Evolutionary conservation across 2,797 vertebrate species (phyloP).

Genomic region (Dicrostonyx torquatus): DNA sequence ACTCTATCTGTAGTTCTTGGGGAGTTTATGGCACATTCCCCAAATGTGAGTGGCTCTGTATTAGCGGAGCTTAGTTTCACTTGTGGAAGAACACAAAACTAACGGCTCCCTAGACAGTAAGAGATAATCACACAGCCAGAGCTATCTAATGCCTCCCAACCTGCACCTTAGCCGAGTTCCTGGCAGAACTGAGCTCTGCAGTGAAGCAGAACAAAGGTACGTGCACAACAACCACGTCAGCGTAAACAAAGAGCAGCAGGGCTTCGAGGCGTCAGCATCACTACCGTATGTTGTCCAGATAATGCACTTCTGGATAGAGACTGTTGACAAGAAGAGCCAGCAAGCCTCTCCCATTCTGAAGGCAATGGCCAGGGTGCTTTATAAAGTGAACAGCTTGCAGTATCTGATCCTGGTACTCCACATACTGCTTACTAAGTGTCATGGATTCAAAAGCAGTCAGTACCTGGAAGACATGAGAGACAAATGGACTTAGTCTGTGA

Average conservation of each 20-base stretch:
- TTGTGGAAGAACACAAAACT: slow-evolving; percentile 1
- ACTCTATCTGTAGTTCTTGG: not conserved
- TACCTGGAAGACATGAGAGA: slow-evolving; percentile 86
- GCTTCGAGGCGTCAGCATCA: not conserved
- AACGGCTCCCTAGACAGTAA: not conserved
- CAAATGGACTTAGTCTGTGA: not conserved
- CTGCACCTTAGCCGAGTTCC: not conserved
- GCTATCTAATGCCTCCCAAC: not conserved
- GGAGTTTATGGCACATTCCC: not conserved
- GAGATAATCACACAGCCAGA: not conserved
- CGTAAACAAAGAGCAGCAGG: slow-evolving; percentile 76
- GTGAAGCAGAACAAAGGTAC: slow-evolving; percentile 53
- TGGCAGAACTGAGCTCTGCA: slow-evolving; percentile 32
- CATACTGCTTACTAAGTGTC: slow-evolving; percentile 93
- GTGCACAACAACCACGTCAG: slow-evolving; percentile 73
- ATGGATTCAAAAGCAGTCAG: slow-evolving; percentile 92
- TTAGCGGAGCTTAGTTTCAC: not conserved
- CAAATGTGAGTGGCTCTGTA: not conserved
- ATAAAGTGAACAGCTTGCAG: slow-evolving; percentile 93
- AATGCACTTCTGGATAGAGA: slow-evolving; percentile 95
- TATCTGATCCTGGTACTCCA: slow-evolving; percentile 91
- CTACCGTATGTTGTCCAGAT: slow-evolving; percentile 94
- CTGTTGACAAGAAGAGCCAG: slow-evolving; percentile 93
- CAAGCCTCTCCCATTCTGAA: slow-evolving; percentile 92
- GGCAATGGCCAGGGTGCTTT: slow-evolving; percentile 93